A percentile compares a stretch with the other conserved stretches of the same genome.
Conservation (phyloP, 2,888 invertebrate genomes). For the Agrochola lota region DNA sequence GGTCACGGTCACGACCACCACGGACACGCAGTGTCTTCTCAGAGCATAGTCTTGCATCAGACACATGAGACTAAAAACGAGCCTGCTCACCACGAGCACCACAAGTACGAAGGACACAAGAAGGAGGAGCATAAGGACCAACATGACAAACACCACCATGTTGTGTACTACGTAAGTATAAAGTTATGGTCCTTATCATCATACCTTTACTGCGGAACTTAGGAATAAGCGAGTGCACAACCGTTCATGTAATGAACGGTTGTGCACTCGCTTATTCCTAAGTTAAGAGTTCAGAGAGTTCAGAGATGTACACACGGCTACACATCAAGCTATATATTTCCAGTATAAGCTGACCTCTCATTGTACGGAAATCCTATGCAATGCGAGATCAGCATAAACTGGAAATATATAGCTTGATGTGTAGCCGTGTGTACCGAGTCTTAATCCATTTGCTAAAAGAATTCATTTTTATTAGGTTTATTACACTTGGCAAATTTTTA, state of each 20-base stretch:
- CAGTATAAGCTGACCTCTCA: no score
- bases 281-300: no score
- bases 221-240: neutral
- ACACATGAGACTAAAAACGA: constrained; percentile 44
- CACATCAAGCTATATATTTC: no score
- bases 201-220: neutral
- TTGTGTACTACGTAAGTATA: constrained; percentile 76
- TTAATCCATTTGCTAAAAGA: neutral
- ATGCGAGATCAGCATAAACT: no score
- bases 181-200: neutral
- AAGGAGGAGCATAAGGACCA: constrained; percentile 26
- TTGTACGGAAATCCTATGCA: no score
- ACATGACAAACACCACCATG: constrained; percentile 67
- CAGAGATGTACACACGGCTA: neutral
- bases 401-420: no score
- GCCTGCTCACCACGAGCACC: constrained; percentile 20
- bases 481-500: no score
- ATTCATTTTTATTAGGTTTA: neutral
- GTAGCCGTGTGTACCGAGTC: no score
- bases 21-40: constrained; percentile 70
- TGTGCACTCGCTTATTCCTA: no score
- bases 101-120: constrained; percentile 16
- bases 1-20: constrained; percentile 63
- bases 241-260: neutral
- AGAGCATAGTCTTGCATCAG: constrained; percentile 75